Evolutionary conservation across 2,797 vertebrate genomes (phyloP).

Genomic region (Garrulus glandarius): DNA sequence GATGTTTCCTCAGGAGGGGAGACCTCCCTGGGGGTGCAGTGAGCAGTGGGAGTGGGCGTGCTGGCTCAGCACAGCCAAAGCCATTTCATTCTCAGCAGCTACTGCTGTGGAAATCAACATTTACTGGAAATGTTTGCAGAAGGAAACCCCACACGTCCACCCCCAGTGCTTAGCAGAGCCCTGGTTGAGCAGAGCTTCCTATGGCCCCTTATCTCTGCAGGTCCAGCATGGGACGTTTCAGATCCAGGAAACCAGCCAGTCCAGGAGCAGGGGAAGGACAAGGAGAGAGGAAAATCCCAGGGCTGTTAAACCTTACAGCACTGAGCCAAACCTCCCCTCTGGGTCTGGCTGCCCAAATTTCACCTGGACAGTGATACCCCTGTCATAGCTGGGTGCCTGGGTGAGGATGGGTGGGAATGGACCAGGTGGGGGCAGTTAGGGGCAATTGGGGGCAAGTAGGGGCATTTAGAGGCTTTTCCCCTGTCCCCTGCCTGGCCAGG

Average conservation of each 20-base stretch:
- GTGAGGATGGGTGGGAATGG: not conserved
- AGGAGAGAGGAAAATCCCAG: not conserved
- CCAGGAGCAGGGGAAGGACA: not conserved
- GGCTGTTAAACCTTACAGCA: not conserved
- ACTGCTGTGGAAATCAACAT: not conserved
- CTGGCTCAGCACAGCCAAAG: not conserved
- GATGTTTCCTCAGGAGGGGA: not conserved
- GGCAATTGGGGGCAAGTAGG: not conserved
- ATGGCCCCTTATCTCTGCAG: not conserved
- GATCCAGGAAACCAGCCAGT: not conserved
- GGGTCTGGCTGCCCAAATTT: not conserved
- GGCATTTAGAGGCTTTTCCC: not conserved
- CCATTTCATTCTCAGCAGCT: not conserved
- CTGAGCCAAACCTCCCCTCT: not conserved
- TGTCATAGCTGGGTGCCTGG: not conserved
- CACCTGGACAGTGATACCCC: not conserved
- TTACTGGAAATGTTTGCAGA: not conserved
- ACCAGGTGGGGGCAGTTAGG: not conserved
- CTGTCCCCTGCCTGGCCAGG: accelerated
- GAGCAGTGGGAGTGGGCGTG: not conserved
- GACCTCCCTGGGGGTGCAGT: not conserved
- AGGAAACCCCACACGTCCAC: not conserved
- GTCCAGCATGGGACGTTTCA: accelerated
- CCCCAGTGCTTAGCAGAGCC: not conserved
- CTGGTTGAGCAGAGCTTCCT: not conserved